Percentiles rank a stretch among this genome's conserved stretches.
phyloP scores from a whole-genome alignment of 2,797 vertebrate genomes.

The Xiphorhynchus erythropygius region DNA sequence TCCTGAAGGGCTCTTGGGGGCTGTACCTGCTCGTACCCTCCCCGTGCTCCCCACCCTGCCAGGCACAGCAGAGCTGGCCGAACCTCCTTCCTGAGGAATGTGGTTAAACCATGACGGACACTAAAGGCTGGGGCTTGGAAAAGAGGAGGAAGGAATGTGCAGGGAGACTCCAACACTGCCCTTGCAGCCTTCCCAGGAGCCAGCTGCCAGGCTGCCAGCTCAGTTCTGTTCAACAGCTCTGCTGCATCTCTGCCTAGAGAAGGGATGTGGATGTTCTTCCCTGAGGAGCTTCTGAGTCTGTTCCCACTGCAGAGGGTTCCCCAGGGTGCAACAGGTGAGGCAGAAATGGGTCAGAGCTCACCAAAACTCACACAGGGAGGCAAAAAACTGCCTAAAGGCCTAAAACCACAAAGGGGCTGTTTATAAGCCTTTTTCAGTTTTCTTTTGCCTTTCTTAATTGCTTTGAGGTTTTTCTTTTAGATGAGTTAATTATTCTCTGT shows the following conservation, averaged over 20 bases:
- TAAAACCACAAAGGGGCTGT: background rate
- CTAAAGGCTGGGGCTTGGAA: background rate
- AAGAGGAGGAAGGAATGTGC: fast-evolving
- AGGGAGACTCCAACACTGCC: background rate
- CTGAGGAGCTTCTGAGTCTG: background rate
- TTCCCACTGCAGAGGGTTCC: background rate
- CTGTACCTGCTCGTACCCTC: background rate
- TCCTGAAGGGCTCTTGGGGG: too few species aligned
- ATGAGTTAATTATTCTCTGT: background rate
- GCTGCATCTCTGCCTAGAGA: background rate
- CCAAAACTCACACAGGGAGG: background rate
- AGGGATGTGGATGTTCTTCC: background rate
- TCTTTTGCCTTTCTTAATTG: background rate
- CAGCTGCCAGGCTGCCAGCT: background rate
- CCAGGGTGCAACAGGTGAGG: background rate
- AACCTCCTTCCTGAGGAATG: background rate
- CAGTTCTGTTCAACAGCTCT: background rate
- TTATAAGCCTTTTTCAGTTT: background rate
- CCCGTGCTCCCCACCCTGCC: fast-evolving
- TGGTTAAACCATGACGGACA: fast-evolving
- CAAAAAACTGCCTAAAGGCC: background rate
- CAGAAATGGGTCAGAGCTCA: background rate
- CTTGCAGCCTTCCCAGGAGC: background rate
- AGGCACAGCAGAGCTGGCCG: background rate
- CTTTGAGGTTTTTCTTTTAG: background rate